Conservation (phyloP, 2,888 invertebrate genomes). For the Toxonevra muliebris region DNA sequence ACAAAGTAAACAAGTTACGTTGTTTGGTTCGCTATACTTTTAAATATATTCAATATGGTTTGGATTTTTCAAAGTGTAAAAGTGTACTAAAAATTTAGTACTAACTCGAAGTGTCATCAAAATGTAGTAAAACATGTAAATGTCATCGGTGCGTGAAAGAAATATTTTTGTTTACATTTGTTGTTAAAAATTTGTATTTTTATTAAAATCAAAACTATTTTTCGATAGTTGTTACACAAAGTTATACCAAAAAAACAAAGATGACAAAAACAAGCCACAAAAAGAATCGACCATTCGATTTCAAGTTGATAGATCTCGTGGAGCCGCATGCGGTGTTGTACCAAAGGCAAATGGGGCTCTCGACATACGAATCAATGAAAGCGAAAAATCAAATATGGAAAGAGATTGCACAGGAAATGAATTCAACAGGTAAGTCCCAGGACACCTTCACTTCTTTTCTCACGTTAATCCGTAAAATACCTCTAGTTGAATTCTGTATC, state of each 20-base stretch:
- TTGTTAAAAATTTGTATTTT: background rate
- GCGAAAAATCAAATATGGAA: constrained; percentile 52
- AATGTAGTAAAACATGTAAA: too few species aligned
- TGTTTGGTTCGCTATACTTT: too few species aligned
- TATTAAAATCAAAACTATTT: background rate
- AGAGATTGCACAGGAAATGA: constrained; percentile 50
- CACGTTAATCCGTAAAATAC: too few species aligned
- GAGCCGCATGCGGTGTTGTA: constrained; percentile 53
- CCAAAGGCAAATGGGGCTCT: constrained; percentile 49
- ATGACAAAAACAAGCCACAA: constrained; percentile 54
- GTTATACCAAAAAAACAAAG: constrained; percentile 30
- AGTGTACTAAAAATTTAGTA: too few species aligned
- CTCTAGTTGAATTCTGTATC: constrained; percentile 53
- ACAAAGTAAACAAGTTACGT: too few species aligned
- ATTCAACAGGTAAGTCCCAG: constrained; percentile 43
- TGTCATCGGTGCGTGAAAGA: too few species aligned
- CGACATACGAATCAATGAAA: constrained; percentile 55
- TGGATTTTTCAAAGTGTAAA: too few species aligned
- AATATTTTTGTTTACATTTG: constrained; percentile 22
- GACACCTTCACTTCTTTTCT: too few species aligned
- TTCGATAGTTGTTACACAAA: too few species aligned
- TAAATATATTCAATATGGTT: too few species aligned
- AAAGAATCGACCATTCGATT: constrained; percentile 57
- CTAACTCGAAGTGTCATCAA: too few species aligned
- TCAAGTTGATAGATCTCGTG: constrained; percentile 55